Percentiles rank a stretch among this genome's conserved stretches.
Conservation (phyloP, 2,888 invertebrate species). For the Pristionchus exspectatus region DNA sequence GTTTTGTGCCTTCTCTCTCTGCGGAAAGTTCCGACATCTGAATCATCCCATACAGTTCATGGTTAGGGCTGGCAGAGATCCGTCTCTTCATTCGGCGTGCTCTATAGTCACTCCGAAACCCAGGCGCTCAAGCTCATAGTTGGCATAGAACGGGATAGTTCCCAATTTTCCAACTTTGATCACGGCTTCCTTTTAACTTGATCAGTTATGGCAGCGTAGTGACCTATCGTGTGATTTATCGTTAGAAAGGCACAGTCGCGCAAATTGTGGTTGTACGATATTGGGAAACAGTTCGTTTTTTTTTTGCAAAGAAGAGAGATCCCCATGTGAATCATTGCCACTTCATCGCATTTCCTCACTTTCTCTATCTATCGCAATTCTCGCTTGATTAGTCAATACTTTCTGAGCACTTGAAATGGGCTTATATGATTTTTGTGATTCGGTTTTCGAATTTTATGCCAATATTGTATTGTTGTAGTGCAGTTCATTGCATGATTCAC, state of each 20-base stretch:
- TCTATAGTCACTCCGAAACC: no score
- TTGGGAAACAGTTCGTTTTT: not conserved
- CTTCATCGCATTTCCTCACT: not conserved
- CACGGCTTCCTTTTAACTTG: no score
- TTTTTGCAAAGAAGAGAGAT: not conserved
- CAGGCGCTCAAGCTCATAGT: no score
- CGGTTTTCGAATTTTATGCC: not conserved
- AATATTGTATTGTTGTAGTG: not conserved
- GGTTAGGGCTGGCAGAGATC: no score
- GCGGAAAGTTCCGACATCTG: slow-evolving; percentile 8
- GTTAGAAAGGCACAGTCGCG: no score
- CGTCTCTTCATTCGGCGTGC: no score
- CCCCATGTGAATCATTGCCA: not conserved
- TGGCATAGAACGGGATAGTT: no score
- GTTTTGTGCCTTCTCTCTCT: not conserved
- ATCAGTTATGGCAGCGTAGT: no score
- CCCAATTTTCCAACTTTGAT: no score
- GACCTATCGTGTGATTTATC: no score
- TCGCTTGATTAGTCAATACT: not conserved
- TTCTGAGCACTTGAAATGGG: not conserved
- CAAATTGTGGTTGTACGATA: not conserved
- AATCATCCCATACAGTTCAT: not conserved
- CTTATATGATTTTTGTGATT: not conserved
- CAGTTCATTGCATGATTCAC: not conserved
- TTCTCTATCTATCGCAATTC: not conserved